Conservation (phyloP, 2,113 vertebrate genomes). For the Gymnarchus niloticus region DNA sequence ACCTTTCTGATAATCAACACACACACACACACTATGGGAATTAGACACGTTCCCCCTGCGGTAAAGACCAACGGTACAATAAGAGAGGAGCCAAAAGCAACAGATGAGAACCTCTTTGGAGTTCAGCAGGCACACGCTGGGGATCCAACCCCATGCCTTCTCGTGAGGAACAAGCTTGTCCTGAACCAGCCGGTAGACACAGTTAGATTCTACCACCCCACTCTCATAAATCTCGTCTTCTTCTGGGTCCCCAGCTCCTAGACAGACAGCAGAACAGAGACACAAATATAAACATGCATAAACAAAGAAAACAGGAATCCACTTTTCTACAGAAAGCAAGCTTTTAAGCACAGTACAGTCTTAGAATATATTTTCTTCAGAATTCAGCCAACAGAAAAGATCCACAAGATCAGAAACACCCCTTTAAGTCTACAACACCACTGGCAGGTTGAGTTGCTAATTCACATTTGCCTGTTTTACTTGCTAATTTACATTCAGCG, state of each 20-base stretch:
- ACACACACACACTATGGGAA: neutral
- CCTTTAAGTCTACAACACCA: too few relatives aligned
- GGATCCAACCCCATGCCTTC: conserved; percentile 66
- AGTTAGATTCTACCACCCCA: conserved; percentile 62
- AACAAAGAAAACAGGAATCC: conserved; percentile 11
- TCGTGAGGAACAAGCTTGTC: conserved; percentile 67
- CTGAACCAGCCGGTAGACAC: conserved; percentile 62
- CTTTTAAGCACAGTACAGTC: neutral
- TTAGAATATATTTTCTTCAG: too few relatives aligned
- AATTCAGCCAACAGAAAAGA: too few relatives aligned
- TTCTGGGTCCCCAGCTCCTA: conserved; percentile 66
- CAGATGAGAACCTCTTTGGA: conserved; percentile 73
- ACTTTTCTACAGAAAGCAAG: too few relatives aligned
- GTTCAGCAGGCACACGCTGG: conserved; percentile 62
- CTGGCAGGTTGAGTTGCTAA: too few relatives aligned
- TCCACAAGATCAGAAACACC: too few relatives aligned
- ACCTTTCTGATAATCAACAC: neutral
- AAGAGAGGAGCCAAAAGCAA: neutral
- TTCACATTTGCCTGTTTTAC: neutral
- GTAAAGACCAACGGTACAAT: neutral
- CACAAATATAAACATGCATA: conserved; percentile 2
- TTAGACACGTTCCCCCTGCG: neutral
- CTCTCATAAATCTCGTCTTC: conserved; percentile 71
- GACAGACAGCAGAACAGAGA: neutral
- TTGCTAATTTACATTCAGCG: neutral